Evolutionary conservation across 2,113 vertebrate species (phyloP), one percentile per base, ranked within the genome.

Genomic region (Daphoenositta chrysoptera): DNA sequence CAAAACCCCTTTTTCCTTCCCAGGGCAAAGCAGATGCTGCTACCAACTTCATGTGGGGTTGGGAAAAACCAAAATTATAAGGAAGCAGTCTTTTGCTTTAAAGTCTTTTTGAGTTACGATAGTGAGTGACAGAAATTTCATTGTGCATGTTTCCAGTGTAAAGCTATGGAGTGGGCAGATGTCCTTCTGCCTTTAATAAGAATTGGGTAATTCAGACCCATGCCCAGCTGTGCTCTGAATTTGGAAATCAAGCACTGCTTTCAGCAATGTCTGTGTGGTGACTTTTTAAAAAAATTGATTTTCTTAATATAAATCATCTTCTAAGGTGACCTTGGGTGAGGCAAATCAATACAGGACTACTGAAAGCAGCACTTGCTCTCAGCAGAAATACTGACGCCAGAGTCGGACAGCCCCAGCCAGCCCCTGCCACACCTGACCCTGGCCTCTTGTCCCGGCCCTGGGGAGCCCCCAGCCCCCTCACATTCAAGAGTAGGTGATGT

Each of bases 241-340:
- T 97, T 96, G 95, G 93, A 97, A 97, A 78, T 65, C 61, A 86
- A 88, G 33, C 44, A 68, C 84, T 85, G 88, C 73, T 96, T 53
- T 39, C 75, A 94, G 93, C 54, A 71, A 54, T 15, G n/a, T n/a
- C n/a, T n/a, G n/a, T n/a, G n/a, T n/a, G n/a, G n/a, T n/a, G 35
- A 86, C 65, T 89, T 86, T 86, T 45, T 80, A 30, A 64, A 89
- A 91, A 95, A 93, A 85, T 91, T 69, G 87, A 92, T 96, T 94
- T 87, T 96, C 95, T 94, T 97, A 77, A 93, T 93, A 93, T 96
- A 95, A 97, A 82, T 95, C 71, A 70, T 91, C 90, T 95, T 90
- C 91, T 87, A 96, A 87, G 42, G 78, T 96, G 90, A 94, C 92
- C 85, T 95, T 30, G 90, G 64, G 73, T 64, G 80, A 97, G 60